Evolutionary conservation across 2,888 invertebrate genomes (phyloP).

Genomic region (Sinhomidia bicolor): DNA sequence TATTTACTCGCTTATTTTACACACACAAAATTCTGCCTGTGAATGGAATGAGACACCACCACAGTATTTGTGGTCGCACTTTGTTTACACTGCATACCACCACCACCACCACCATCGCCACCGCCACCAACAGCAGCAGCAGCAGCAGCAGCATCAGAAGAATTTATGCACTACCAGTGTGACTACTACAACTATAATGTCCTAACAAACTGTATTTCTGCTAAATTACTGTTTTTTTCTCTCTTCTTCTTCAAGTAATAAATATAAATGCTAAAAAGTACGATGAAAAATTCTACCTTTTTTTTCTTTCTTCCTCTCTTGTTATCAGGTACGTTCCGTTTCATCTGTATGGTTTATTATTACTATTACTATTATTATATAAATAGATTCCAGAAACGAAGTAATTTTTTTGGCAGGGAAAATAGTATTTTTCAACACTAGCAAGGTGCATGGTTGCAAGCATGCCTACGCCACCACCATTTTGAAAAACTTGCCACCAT

Average conservation of each 20-base stretch:
- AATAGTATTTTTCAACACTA: not conserved
- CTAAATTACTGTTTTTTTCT: too few species aligned
- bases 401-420: slow-evolving; percentile 33
- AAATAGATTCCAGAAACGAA: too few species aligned
- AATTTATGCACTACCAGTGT: slow-evolving; percentile 11
- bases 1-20: not conserved
- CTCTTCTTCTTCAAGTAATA: too few species aligned
- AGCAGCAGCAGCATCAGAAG: not conserved
- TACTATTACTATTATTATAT: too few species aligned
- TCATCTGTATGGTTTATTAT: too few species aligned
- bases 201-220: too few species aligned
- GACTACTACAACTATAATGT: too few species aligned
- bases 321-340: too few species aligned
- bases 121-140: not conserved
- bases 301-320: too few species aligned
- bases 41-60: too few species aligned
- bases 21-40: not conserved
- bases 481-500: too few species aligned
- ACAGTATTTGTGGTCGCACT: slow-evolving; percentile 37
- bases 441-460: not conserved
- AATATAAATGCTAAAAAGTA: not conserved
- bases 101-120: not conserved
- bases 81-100: slow-evolving; percentile 50
- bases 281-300: not conserved
- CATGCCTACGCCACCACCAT: too few species aligned